Percentiles rank a stretch among this genome's conserved stretches.
Conservation (phyloP, 2,113 vertebrate genomes). For the Ptychochromis oligacanthus region DNA sequence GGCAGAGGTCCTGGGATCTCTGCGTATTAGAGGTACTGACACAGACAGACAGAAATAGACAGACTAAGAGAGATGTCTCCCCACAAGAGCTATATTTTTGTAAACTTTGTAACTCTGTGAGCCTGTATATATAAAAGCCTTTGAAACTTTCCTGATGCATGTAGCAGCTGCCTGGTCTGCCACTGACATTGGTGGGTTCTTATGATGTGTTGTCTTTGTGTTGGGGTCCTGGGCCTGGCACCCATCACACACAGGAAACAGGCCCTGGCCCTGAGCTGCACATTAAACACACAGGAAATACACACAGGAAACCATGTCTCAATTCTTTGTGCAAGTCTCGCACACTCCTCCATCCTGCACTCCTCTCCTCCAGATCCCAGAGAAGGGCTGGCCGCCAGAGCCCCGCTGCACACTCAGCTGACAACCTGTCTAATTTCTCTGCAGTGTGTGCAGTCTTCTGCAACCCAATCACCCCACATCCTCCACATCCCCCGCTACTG, state of each 20-base stretch:
- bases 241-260: constrained; percentile 82
- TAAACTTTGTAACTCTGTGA: constrained; percentile 45
- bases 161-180: constrained; percentile 48
- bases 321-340: constrained; percentile 40
- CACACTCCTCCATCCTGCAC: constrained; percentile 60
- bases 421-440: constrained; percentile 58
- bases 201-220: constrained; percentile 45
- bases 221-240: constrained; percentile 69
- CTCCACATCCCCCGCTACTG: not conserved
- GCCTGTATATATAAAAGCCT: constrained; percentile 49
- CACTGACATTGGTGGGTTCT: constrained; percentile 39
- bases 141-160: constrained; percentile 59
- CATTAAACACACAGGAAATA: constrained; percentile 77
- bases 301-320: constrained; percentile 74
- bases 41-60: constrained; percentile 12
- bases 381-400: constrained; percentile 39
- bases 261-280: constrained; percentile 67
- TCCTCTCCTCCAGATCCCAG: constrained; percentile 47
- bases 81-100: constrained; percentile 28
- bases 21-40: constrained; percentile 6
- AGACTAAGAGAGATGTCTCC: constrained; percentile 5
- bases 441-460: constrained; percentile 26
- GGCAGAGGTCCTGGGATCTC: constrained; percentile 1
- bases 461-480: not conserved
- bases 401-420: constrained; percentile 59